These are phyloP conservation scores for Anoplius nigerrimus DNA, from an alignment of 2,888 invertebrate genomes.

Conservation along the genomic window DNA sequence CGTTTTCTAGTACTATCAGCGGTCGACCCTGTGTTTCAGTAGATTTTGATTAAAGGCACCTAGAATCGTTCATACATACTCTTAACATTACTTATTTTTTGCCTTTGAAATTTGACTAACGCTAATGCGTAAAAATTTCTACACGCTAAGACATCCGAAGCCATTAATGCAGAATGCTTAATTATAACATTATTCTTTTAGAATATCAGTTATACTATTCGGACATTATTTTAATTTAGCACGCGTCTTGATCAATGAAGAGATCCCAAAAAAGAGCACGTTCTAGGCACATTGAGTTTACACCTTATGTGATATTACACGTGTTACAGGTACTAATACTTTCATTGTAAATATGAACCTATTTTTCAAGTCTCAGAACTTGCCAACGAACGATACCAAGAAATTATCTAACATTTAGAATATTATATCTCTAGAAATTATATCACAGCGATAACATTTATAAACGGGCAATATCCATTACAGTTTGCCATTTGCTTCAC, in stretches of 20 bases:
- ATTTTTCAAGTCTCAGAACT: not conserved
- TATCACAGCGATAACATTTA: constrained; percentile 58
- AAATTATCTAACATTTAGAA: no score
- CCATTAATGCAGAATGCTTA: not conserved
- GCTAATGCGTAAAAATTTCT: not conserved
- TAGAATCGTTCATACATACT: constrained; percentile 28
- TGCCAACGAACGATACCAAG: constrained; percentile 16
- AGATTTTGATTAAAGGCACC: constrained; percentile 47
- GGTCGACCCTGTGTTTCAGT: constrained; percentile 43
- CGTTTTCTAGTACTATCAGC: constrained; percentile 33
- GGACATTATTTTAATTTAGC: constrained; percentile 2
- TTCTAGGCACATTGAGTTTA: constrained; percentile 17
- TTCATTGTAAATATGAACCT: not conserved
- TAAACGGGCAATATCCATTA: not conserved
- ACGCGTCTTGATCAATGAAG: constrained; percentile 28
- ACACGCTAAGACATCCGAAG: not conserved
- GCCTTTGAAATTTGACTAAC: not conserved
- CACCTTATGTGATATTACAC: constrained; percentile 30
- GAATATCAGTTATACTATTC: not conserved
- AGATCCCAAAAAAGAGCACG: constrained; percentile 29
- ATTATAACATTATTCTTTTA: not conserved
- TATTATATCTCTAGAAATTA: constrained; percentile 43
- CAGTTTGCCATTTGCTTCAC: no score
- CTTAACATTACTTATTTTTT: not conserved
- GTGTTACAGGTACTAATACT: constrained; percentile 36